Base-by-base conservation (phyloP, 2,797 vertebrate species). In the Cryptoblepharus egeriae region DNA sequence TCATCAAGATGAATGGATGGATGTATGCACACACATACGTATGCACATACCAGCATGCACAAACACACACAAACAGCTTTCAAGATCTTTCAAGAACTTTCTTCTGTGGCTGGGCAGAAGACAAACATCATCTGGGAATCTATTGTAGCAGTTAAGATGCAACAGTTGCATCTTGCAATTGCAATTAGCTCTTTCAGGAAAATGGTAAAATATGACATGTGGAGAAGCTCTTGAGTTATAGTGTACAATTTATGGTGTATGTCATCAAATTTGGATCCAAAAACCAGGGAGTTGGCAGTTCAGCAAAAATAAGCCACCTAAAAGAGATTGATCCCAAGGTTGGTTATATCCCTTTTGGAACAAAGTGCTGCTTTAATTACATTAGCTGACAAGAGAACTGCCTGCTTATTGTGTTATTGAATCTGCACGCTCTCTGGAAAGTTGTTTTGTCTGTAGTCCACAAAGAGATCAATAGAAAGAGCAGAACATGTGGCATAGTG, bases 401-500 rank as follows among this genome's bases (percentile, higher is more conserved):
- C 80, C 58, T 88, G 78, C n/a, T 57, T 24, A 87, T 60, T 86
- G 4, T 82, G 20, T 90, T 85, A 55, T 42, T 74, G 45, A 83
- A 49, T 75, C 79, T 72, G 39, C 20, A 85, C 72, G 72, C 86
- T 52, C 64, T 61, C 58, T 22, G 39, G 80, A 81, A 55, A 68
- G 10, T 84, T 22, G 68, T 22, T 90, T 0, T 77, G 80, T 88
- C 74, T 81, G 49, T 84, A 79, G 22, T 67, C 67, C 35, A 30
- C 67, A 85, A 32, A 24, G 58, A 20, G 85, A 64, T 68, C 70
- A 88, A 63, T 71, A 85, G 74, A 89, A 92, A 82, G 67, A 49
- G 60, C 37, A 73, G 87, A 89, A 80, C 65, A 61, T 82, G 85
- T 88, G 80, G 85, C 49, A 78, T 75, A 90, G 88, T 86, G 80